Base-by-base conservation (phyloP, 2,113 vertebrate species). In the Machaerirhynchus nigripectus region DNA sequence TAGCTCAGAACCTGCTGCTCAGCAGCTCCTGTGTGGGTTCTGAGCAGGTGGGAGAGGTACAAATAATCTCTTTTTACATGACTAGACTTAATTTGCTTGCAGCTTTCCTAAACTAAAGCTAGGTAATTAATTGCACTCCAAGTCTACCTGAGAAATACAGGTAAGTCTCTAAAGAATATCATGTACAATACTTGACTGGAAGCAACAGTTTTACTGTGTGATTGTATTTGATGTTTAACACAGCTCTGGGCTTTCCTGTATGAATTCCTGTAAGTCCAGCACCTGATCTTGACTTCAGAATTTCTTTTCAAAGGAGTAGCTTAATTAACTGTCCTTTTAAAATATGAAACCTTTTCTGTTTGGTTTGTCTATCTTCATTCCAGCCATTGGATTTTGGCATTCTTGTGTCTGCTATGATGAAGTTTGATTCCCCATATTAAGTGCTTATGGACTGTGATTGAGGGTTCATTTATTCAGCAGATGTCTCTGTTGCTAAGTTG, bases 91-190 rank as follows among this genome's bases (percentile, higher is more conserved):
- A 52, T 52, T 52, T 81, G 16, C 44, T 80, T 77, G 10, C 52
- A 89, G 67, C 47, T 93, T 87, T 95, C n/a, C 61, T 94, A 87
- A 71, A 59, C 17, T 56, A 81, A 89, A 79, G n/a, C 69, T 93
- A 82, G 63, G 42, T 89, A 82, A 14, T 91, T 89, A 82, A 14
- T 91, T 82, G 21, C 21, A 30, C 31, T 87, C 2, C 2, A 60
- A 39, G 37, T 37, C 23, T 65, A 17, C 68, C 47, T 80, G 55
- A 37, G 68, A 80, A 22, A 78, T 77, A 2, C 0, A 3, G 93
- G 95, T 94, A 89, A 96, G 95, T 95, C 39, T 35, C 55, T 67
- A 15, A 82, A 37, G n/a, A 68, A 2, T 14, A 7, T 44, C 5
- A 55, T 10, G 2, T 75, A 31, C 86, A 70, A 52, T 17, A 15